These are phyloP conservation scores for Anastrepha ludens DNA, from an alignment of 1,140 invertebrate species.

Conservation along the genomic window DNA sequence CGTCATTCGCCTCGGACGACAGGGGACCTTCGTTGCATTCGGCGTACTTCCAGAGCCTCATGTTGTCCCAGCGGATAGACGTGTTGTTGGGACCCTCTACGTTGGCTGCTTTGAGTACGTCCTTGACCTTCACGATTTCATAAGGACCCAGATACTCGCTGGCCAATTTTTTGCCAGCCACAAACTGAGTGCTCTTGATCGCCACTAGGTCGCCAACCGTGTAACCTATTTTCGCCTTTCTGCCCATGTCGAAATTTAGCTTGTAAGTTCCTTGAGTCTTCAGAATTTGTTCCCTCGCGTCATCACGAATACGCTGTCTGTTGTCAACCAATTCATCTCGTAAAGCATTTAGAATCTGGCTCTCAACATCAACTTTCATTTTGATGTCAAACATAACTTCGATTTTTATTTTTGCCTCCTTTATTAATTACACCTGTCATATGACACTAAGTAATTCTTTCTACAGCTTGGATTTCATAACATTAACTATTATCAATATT, in stretches of 20 bases:
- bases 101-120: background rate
- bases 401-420: no score
- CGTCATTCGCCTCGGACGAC: conserved; percentile 46
- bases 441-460: no score
- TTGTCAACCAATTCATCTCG: no score
- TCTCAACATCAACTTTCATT: no score
- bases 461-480: no score
- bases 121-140: background rate
- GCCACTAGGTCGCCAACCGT: conserved; percentile 68
- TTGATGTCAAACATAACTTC: no score
- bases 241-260: conserved; percentile 52
- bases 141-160: conserved; percentile 46
- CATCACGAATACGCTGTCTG: background rate
- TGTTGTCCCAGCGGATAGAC: background rate
- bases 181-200: conserved; percentile 69
- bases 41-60: conserved; percentile 5
- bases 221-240: conserved; percentile 62
- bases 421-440: no score
- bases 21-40: background rate
- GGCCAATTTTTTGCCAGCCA: conserved; percentile 58
- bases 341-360: no score
- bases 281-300: conserved; percentile 45
- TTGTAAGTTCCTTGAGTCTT: background rate
- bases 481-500: no score
- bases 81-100: background rate